Evolutionary conservation across 1,140 invertebrate species (phyloP).

Genomic region (Cherax destructor): DNA sequence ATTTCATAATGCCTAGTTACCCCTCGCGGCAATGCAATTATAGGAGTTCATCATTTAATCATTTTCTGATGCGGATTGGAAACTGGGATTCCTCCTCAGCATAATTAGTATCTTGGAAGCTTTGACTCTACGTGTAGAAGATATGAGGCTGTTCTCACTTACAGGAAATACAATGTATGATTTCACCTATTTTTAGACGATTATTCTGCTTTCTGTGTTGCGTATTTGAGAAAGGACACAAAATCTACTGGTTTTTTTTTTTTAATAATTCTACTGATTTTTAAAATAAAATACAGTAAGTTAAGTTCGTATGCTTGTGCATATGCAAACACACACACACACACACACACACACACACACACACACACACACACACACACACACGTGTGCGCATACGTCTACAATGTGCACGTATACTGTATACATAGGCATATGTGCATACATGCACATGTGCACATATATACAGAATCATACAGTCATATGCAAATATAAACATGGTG

Average conservation of each 20-base stretch:
- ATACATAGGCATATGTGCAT: background rate
- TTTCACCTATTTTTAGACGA: background rate
- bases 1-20: background rate
- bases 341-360: background rate
- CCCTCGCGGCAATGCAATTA: background rate
- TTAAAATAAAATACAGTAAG: too few species aligned
- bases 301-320: too few species aligned
- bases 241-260: too few species aligned
- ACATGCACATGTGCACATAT: background rate
- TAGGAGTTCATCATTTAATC: slow-evolving; percentile 1
- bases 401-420: background rate
- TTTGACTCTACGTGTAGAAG: background rate
- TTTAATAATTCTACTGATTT: too few species aligned
- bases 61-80: background rate
- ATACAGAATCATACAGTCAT: background rate
- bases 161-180: background rate
- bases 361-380: background rate
- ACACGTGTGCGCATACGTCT: background rate
- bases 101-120: background rate
- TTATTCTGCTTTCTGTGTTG: background rate
- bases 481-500: background rate
- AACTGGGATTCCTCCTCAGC: background rate
- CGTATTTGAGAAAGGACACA: too few species aligned
- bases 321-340: background rate
- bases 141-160: background rate